phyloP scores from a whole-genome alignment of 2,888 invertebrate genomes.

The Heterodera filipjevi region DNA sequence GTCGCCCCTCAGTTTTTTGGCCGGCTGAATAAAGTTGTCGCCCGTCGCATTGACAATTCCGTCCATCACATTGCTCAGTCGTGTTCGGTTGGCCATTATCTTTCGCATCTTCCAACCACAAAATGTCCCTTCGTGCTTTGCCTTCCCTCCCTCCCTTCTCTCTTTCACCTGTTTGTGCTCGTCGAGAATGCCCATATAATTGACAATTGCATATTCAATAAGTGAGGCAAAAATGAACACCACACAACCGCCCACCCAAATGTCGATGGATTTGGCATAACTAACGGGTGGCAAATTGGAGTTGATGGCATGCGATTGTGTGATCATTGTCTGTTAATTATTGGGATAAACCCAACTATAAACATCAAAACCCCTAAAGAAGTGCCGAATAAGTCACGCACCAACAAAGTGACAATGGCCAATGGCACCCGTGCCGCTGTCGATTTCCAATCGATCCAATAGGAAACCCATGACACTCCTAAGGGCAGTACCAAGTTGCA shows the following conservation, averaged over 20 bases:
- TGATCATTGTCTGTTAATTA: slow-evolving; percentile 63
- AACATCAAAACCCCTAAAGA: too few relatives aligned
- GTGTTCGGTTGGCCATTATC: slow-evolving; percentile 57
- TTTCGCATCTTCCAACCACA: slow-evolving; percentile 54
- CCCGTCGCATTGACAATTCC: slow-evolving; percentile 41
- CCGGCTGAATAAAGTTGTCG: slow-evolving; percentile 19
- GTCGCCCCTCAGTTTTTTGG: slow-evolving; percentile 23
- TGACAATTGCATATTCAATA: slow-evolving; percentile 64
- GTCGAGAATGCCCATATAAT: slow-evolving; percentile 64
- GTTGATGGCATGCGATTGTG: slow-evolving; percentile 64
- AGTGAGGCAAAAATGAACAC: slow-evolving; percentile 62
- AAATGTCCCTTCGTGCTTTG: slow-evolving; percentile 23
- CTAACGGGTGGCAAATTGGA: slow-evolving; percentile 64
- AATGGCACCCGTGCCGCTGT: slow-evolving; percentile 65
- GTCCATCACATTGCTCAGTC: slow-evolving; percentile 62
- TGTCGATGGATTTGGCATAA: slow-evolving; percentile 65
- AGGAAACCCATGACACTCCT: slow-evolving; percentile 56
- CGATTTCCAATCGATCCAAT: slow-evolving; percentile 65
- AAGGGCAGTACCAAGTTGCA: not conserved
- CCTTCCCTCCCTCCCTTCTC: not conserved
- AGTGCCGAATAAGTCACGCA: too few relatives aligned
- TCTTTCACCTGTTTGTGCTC: slow-evolving; percentile 46
- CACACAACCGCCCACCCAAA: slow-evolving; percentile 52
- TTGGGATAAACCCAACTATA: too few relatives aligned
- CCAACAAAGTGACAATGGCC: slow-evolving; percentile 52